Percentiles rank a stretch among this genome's conserved stretches.
Evolutionary conservation across 2,888 invertebrate genomes (phyloP).

Genomic region (Vandiemenella viatica): DNA sequence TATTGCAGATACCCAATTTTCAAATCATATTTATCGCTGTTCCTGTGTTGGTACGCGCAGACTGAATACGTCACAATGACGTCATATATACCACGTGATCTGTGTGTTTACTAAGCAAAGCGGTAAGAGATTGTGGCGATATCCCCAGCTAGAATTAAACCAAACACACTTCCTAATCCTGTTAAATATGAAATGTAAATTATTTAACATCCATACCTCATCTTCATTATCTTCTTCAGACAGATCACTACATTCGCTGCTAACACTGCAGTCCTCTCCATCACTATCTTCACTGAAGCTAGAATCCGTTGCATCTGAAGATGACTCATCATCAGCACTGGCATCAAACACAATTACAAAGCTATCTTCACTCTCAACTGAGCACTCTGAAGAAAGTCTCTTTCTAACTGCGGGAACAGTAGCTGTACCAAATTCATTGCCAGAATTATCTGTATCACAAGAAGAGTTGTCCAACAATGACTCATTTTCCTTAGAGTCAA

Average conservation of each 20-base stretch:
- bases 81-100: no score
- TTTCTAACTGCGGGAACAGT: background rate
- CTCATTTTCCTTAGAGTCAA: background rate
- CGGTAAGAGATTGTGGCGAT: no score
- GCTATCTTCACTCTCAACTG: slow-evolving; percentile 22
- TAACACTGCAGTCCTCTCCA: slow-evolving; percentile 10
- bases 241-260: slow-evolving; percentile 5
- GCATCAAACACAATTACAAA: slow-evolving; percentile 20
- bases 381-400: slow-evolving; percentile 19
- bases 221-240: slow-evolving; percentile 8
- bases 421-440: background rate
- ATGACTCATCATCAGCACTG: slow-evolving; percentile 6
- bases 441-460: background rate
- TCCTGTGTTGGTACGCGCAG: no score
- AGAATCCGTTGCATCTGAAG: slow-evolving; percentile 10
- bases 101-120: no score
- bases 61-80: no score
- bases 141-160: no score
- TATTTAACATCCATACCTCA: slow-evolving; percentile 6
- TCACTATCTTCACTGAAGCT: slow-evolving; percentile 5
- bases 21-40: no score
- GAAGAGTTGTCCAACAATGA: no score
- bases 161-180: no score
- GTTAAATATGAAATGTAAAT: no score
- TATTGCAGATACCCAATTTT: no score